Base-by-base conservation (phyloP, 2,113 vertebrate genomes). In the Thamnaconus septentrionalis region DNA sequence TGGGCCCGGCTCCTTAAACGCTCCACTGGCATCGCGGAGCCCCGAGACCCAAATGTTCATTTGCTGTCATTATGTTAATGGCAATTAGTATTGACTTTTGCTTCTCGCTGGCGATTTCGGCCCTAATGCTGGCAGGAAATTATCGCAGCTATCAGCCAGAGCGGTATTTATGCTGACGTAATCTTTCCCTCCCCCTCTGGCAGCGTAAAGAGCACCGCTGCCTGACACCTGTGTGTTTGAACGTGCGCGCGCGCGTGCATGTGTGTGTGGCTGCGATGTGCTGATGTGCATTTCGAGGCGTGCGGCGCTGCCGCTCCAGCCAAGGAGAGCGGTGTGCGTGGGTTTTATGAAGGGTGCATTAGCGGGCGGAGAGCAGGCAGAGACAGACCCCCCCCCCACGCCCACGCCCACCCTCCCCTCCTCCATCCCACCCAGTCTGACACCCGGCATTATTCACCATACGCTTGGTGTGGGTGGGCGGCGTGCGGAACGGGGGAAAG, bases 11-110 rank as follows among this genome's bases (percentile, higher is more conserved):
- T 78, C 69, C 80, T 55, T 61, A 77, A 54, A 53, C 18, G 18
- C 18, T 31, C 18, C 18, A 31, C 18, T 78, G 66, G 68, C 76
- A 66, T 75, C 68, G 18, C 18, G 18, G 18, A 69, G 75, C 56
- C 59, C 69, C 1, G 45, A 71, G 68, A 85, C 58, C 75, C 58
- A 75, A 82, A 83, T 82, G 80, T 82, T 86, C 67, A 85, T 88
- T 82, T 82, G 66, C 66, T 79, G 64, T 76, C 82, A 84, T 88
- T 86, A 83, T 75, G 75, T 73, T 86, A 85, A 86, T 88, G 67
- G 68, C 41, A 71, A 79, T 83, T 83, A 86, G 74, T 80, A 86
- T 84, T 85, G 82, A 86, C 84, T 82, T 82, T 73, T 67, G 68
- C 74, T 53, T 54, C 69, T 64, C 68, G 62, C 62, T 71, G 64